Evolutionary conservation across 2,888 invertebrate genomes (phyloP).

Genomic region (Ormyrus pomaceus): DNA sequence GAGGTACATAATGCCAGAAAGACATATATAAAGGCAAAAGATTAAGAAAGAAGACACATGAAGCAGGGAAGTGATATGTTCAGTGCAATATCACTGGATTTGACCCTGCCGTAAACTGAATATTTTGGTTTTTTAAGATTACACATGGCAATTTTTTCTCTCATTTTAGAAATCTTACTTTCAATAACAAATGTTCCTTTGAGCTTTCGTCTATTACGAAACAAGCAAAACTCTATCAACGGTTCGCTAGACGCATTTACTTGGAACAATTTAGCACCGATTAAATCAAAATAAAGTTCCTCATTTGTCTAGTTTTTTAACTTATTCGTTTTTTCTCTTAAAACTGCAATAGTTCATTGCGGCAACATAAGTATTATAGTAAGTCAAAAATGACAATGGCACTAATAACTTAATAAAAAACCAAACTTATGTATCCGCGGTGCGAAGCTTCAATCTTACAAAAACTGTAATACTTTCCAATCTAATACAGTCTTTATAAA

Average conservation of each 20-base stretch:
- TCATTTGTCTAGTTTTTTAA: slow-evolving; percentile 44
- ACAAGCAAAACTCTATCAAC: slow-evolving; percentile 54
- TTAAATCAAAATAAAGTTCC: slow-evolving; percentile 53
- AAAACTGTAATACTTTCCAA: slow-evolving; percentile 68
- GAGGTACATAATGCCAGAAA: slow-evolving; percentile 43
- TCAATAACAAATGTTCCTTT: slow-evolving; percentile 56
- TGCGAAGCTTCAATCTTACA: slow-evolving; percentile 61
- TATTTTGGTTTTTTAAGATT: slow-evolving; percentile 48
- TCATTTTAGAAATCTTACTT: slow-evolving; percentile 54
- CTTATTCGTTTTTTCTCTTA: slow-evolving; percentile 34
- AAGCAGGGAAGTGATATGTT: slow-evolving; percentile 57
- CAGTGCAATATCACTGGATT: slow-evolving; percentile 55
- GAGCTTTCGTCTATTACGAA: slow-evolving; percentile 49
- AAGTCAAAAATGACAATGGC: slow-evolving; percentile 58
- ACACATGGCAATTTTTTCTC: slow-evolving; percentile 46
- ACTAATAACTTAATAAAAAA: slow-evolving; percentile 60
- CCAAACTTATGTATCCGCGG: slow-evolving; percentile 55
- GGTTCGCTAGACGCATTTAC: slow-evolving; percentile 49
- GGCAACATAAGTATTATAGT: slow-evolving; percentile 47
- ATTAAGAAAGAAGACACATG: slow-evolving; percentile 34
- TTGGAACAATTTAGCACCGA: slow-evolving; percentile 57
- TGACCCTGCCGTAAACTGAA: slow-evolving; percentile 53
- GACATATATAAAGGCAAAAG: slow-evolving; percentile 38
- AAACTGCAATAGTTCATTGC: slow-evolving; percentile 51
- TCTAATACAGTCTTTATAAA: slow-evolving; percentile 71